These are phyloP conservation scores for Oryzias dopingdopingensis DNA, from an alignment of 2,797 vertebrate genomes.

Conservation along the genomic window DNA sequence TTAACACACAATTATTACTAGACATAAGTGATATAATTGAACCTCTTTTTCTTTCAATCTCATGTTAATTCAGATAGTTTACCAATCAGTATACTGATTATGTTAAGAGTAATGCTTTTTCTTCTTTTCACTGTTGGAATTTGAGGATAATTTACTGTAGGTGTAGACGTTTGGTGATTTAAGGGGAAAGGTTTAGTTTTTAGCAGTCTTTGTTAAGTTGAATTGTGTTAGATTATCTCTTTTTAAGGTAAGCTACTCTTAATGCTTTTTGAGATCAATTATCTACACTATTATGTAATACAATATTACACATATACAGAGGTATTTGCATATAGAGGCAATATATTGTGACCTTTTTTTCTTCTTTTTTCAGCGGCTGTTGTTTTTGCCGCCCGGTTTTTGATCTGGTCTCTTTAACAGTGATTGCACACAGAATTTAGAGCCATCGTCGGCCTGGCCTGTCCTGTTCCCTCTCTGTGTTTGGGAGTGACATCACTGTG, in stretches of 20 bases:
- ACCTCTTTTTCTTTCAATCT: constrained; percentile 71
- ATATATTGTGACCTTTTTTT: constrained; percentile 75
- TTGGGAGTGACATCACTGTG: constrained; percentile 76
- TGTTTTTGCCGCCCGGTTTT: constrained; percentile 53
- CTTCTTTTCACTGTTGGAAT: constrained; percentile 58
- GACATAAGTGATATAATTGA: constrained; percentile 76
- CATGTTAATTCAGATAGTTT: constrained; percentile 78
- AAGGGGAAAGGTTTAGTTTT: constrained; percentile 70
- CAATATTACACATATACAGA: constrained; percentile 75
- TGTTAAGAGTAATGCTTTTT: constrained; percentile 71
- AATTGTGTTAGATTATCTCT: constrained; percentile 75
- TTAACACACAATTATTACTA: constrained; percentile 73
- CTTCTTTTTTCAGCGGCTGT: constrained; percentile 67
- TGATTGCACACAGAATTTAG: constrained; percentile 73
- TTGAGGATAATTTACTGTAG: constrained; percentile 70
- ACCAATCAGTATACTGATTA: constrained; percentile 71
- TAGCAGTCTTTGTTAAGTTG: constrained; percentile 73
- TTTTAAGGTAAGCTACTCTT: constrained; percentile 77
- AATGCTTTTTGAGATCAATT: constrained; percentile 71
- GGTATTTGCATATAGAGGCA: constrained; percentile 76
- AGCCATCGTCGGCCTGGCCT: constrained; percentile 67
- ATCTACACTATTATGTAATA: constrained; percentile 77
- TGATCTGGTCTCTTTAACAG: constrained; percentile 55
- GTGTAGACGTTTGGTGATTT: constrained; percentile 75
- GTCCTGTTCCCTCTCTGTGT: constrained; percentile 64